phyloP scores from a whole-genome alignment of 1,140 invertebrate genomes.

The Leptestheria dahalacensis region DNA sequence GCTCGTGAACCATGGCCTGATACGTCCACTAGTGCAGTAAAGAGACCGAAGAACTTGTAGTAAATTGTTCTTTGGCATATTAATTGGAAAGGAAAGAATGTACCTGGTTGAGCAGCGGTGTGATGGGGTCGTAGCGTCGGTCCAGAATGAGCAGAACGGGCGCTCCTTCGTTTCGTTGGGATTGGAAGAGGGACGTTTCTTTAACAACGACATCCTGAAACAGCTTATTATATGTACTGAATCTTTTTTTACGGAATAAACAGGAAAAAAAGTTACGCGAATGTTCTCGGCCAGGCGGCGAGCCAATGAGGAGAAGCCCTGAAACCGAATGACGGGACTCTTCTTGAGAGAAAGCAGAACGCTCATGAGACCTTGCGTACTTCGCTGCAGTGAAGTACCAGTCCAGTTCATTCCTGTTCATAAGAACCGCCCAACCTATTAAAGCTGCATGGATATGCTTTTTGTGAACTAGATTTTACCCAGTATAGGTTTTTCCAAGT shows the following conservation, averaged over 20 bases:
- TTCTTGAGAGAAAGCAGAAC: conserved; percentile 84
- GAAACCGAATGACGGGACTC: conserved; percentile 78
- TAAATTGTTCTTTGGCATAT: too few species aligned
- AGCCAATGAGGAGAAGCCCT: conserved; percentile 71
- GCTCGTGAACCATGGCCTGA: conserved; percentile 98
- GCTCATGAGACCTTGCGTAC: conserved; percentile 67
- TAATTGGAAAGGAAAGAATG: neutral
- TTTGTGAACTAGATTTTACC: conserved; percentile 8
- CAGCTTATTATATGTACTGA: conserved; percentile 15
- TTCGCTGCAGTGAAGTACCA: conserved; percentile 50
- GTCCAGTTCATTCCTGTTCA: conserved; percentile 59
- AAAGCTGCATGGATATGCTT: too few species aligned
- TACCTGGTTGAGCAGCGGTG: conserved; percentile 84
- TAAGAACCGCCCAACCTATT: too few species aligned
- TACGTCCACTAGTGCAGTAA: conserved; percentile 76
- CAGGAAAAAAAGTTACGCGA: conserved; percentile 27
- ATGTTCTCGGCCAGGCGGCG: conserved; percentile 72
- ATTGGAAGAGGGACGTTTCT: conserved; percentile 75
- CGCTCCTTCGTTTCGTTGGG: conserved; percentile 49
- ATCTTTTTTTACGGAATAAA: neutral
- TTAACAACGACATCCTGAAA: conserved; percentile 59
- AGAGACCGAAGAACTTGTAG: neutral
- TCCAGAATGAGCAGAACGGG: conserved; percentile 78
- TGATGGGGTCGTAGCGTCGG: conserved; percentile 82
- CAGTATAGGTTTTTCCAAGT: conserved; percentile 26